Evolutionary conservation across 2,888 invertebrate genomes (phyloP).

Genomic region (Pemphredon lugubris): DNA sequence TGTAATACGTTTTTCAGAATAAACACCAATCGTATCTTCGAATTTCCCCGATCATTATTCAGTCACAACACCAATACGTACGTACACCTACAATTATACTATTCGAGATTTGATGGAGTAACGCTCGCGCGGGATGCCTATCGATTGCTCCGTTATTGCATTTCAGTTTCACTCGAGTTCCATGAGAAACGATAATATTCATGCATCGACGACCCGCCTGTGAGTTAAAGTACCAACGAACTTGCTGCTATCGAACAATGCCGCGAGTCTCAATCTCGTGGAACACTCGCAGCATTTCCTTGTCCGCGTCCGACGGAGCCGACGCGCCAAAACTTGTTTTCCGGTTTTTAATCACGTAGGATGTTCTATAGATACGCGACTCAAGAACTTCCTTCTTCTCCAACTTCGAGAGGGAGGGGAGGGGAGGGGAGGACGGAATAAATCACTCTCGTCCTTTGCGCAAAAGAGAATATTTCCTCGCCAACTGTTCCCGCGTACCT

Average conservation of each 20-base stretch:
- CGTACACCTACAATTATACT: too few species aligned
- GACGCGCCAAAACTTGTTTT: constrained; percentile 40
- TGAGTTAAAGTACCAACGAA: constrained; percentile 31
- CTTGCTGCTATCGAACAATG: constrained; percentile 23
- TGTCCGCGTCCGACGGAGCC: constrained; percentile 22
- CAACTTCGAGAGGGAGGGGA: constrained; percentile 9
- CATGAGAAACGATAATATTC: not conserved
- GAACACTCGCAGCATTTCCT: constrained; percentile 22
- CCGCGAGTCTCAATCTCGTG: not conserved
- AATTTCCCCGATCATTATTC: too few species aligned
- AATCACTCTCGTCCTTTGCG: constrained; percentile 20
- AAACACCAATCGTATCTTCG: too few species aligned
- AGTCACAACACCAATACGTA: too few species aligned
- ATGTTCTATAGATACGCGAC: constrained; percentile 35
- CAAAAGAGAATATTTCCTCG: constrained; percentile 3
- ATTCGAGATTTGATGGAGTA: too few species aligned
- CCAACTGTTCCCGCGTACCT: constrained; percentile 24
- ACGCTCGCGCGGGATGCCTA: too few species aligned
- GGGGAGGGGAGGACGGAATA: constrained; percentile 23
- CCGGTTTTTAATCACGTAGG: constrained; percentile 48
- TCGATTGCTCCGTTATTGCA: not conserved
- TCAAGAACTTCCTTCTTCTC: constrained; percentile 32
- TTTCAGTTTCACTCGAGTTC: not conserved
- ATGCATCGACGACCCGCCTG: constrained; percentile 20
- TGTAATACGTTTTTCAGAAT: too few species aligned